phyloP scores from a whole-genome alignment of 2,797 vertebrate genomes.

The Gallirallus australis region DNA sequence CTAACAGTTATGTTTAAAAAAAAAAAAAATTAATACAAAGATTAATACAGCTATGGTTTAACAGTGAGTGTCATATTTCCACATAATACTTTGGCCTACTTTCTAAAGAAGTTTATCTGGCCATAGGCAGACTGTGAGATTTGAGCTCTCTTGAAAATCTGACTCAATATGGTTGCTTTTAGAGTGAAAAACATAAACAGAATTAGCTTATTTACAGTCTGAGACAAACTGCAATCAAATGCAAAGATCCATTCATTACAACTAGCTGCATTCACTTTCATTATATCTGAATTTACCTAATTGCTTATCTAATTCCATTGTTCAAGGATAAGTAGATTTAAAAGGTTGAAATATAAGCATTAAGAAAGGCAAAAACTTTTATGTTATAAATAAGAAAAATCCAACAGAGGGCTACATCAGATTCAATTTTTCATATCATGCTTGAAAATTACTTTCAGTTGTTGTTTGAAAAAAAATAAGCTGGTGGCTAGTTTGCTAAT shows the following conservation, averaged over 20 bases:
- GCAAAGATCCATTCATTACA: background rate
- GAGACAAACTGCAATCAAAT: conserved; percentile 9
- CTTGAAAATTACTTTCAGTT: background rate
- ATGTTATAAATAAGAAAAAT: conserved; percentile 20
- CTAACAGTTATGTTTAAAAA: background rate
- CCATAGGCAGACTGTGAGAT: background rate
- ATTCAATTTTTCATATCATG: background rate
- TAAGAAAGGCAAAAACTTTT: background rate
- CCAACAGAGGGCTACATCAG: background rate
- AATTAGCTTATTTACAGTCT: conserved; percentile 26
- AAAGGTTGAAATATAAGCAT: background rate
- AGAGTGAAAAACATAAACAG: background rate
- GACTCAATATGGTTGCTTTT: background rate
- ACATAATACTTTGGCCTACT: conserved; percentile 34
- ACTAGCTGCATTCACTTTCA: background rate
- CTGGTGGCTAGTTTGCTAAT: background rate
- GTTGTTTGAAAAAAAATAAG: background rate
- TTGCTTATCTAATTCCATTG: conserved; percentile 7
- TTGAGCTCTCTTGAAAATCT: background rate
- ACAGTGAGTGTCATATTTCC: background rate
- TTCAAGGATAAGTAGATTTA: conserved; percentile 29
- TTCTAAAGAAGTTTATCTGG: conserved; percentile 29
- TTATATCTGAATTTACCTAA: conserved; percentile 35
- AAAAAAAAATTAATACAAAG: background rate
- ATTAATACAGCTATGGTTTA: background rate